These are phyloP conservation scores for Brachionus rubens DNA, from an alignment of 1,140 invertebrate species.

Conservation along the genomic window DNA sequence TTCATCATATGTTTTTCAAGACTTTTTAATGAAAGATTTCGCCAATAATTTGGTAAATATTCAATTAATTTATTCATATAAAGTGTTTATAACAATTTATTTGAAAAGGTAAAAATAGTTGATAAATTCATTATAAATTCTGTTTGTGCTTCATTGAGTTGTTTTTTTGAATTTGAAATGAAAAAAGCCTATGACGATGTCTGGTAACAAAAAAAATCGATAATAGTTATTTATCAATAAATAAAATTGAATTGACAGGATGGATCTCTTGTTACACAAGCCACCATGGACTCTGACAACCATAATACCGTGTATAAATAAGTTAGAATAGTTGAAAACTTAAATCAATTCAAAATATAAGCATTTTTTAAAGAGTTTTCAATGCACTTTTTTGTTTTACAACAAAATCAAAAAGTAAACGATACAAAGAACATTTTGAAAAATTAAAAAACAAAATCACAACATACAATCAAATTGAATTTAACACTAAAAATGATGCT, in stretches of 20 bases:
- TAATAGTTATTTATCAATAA: not conserved
- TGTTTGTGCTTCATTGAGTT: not conserved
- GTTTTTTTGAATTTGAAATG: slow-evolving; percentile 36
- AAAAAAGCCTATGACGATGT: slow-evolving; percentile 30
- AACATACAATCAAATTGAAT: not conserved
- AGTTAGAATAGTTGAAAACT: not conserved
- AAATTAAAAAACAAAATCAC: not conserved
- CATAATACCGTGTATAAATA: not conserved
- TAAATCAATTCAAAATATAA: not conserved
- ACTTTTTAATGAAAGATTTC: not conserved
- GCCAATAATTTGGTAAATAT: not conserved
- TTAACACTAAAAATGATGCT: not conserved
- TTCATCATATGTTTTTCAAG: not conserved
- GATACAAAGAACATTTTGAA: not conserved
- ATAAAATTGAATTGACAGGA: not conserved
- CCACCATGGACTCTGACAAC: slow-evolving; percentile 38
- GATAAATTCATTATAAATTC: not conserved
- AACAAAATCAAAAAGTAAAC: not conserved
- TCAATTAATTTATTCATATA: no score
- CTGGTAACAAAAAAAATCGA: not conserved
- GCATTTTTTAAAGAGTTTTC: not conserved
- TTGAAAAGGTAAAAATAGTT: not conserved
- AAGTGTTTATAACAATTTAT: no score
- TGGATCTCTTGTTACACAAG: not conserved
- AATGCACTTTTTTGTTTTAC: slow-evolving; percentile 36